phyloP scores from a whole-genome alignment of 1,140 invertebrate species.

The Bombyx mandarina region DNA sequence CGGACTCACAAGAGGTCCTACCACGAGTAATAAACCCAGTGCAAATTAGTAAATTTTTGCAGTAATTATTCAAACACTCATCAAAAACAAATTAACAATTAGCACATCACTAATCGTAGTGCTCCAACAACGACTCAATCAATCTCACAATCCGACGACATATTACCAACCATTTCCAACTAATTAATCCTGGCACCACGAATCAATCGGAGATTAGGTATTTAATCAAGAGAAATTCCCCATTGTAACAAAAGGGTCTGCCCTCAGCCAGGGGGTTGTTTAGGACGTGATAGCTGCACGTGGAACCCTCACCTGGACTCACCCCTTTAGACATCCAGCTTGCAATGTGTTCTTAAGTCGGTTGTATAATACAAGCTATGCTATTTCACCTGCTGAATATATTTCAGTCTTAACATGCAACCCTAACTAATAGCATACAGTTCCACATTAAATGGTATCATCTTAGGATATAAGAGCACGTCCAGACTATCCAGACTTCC shows the following conservation, averaged over 20 bases:
- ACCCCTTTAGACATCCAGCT: conserved; percentile 26
- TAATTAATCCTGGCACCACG: conserved; percentile 3
- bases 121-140: background rate
- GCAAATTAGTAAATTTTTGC: no score
- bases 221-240: conserved; percentile 18
- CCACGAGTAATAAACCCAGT: no score
- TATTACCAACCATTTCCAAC: background rate
- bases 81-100: no score
- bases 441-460: no score
- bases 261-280: conserved; percentile 29
- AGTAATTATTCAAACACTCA: no score
- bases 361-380: background rate
- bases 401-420: no score
- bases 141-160: background rate
- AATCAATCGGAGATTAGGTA: conserved; percentile 23
- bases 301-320: conserved; percentile 27
- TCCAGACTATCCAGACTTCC: no score
- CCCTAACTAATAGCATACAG: no score
- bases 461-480: no score
- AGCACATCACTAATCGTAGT: background rate
- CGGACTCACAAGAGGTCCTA: no score
- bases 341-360: conserved; percentile 21
- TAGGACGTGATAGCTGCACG: conserved; percentile 32
- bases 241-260: conserved; percentile 28
- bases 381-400: background rate